Conservation (phyloP, 2,888 invertebrate genomes). For the Drosophila monieri region DNA sequence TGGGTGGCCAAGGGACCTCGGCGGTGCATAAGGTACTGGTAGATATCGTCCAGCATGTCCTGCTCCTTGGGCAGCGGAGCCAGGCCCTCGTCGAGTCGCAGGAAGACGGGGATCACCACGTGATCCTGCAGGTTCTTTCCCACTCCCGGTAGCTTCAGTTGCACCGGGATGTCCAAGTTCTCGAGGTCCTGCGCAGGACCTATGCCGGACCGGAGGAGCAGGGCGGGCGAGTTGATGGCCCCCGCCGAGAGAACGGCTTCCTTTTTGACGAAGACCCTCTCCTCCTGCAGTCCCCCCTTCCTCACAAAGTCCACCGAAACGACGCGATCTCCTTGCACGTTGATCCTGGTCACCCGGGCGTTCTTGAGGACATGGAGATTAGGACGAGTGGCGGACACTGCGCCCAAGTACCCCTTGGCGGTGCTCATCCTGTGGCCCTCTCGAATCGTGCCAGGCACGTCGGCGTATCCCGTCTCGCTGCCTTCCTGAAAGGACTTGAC, state of each 20-base stretch:
- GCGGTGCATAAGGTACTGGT: constrained; percentile 84
- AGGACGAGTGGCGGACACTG: constrained; percentile 81
- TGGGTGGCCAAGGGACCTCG: constrained; percentile 84
- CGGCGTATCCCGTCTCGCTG: constrained; percentile 85
- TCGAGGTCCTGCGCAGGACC: constrained; percentile 73
- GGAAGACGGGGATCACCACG: constrained; percentile 85
- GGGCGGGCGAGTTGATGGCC: constrained; percentile 78
- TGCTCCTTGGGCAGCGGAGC: constrained; percentile 60
- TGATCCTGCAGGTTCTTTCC: constrained; percentile 93
- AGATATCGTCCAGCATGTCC: constrained; percentile 71
- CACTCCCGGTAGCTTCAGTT: constrained; percentile 83
- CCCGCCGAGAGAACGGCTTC: constrained; percentile 82
- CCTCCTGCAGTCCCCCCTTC: constrained; percentile 82
- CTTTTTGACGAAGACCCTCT: constrained; percentile 58
- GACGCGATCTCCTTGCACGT: constrained; percentile 85
- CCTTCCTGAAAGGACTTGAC: constrained; percentile 82
- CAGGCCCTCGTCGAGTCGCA: constrained; percentile 81
- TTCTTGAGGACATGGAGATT: constrained; percentile 87
- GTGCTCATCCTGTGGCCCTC: constrained; percentile 90
- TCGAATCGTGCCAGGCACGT: constrained; percentile 84
- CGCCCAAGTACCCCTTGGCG: constrained; percentile 88
- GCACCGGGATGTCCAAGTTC: constrained; percentile 60
- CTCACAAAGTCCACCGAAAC: constrained; percentile 84
- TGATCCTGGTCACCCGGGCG: constrained; percentile 85
- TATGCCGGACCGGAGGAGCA: constrained; percentile 82